Evolutionary conservation across 64 coral and sea anemone genomes (phyloP).

Genomic region (Actinia equina): DNA sequence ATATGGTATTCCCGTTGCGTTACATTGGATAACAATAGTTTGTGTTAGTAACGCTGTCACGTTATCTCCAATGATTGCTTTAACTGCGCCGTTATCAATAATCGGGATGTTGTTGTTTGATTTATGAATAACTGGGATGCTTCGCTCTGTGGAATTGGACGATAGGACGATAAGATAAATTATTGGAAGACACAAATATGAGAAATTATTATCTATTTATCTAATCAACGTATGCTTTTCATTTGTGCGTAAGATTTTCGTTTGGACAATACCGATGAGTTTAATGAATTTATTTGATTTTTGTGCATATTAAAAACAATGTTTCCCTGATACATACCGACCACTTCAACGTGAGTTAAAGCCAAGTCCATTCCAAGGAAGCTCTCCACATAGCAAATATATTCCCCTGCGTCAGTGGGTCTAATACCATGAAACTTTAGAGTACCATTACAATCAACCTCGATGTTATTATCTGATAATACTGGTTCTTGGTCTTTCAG

Average conservation of each 20-base stretch:
- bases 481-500: conserved; percentile 63
- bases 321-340: conserved; percentile 50
- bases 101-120: conserved; percentile 4
- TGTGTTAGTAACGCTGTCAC: conserved; percentile 61
- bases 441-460: conserved; percentile 66
- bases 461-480: conserved; percentile 41
- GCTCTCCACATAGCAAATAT: conserved; percentile 67
- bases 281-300: no score
- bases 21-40: conserved; percentile 60
- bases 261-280: no score
- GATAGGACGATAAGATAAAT: background rate
- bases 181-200: no score
- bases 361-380: conserved; percentile 86
- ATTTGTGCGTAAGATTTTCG: no score
- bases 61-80: conserved; percentile 57
- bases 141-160: background rate
- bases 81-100: background rate
- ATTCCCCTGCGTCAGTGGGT: conserved; percentile 60
- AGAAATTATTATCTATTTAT: no score
- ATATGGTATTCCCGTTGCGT: conserved; percentile 62
- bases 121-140: background rate
- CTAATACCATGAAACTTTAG: conserved; percentile 48
- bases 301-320: no score
- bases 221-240: no score
- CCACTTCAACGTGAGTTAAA: conserved; percentile 60